phyloP scores from a whole-genome alignment of 2,888 invertebrate genomes.

The Chelonus formosanus region DNA sequence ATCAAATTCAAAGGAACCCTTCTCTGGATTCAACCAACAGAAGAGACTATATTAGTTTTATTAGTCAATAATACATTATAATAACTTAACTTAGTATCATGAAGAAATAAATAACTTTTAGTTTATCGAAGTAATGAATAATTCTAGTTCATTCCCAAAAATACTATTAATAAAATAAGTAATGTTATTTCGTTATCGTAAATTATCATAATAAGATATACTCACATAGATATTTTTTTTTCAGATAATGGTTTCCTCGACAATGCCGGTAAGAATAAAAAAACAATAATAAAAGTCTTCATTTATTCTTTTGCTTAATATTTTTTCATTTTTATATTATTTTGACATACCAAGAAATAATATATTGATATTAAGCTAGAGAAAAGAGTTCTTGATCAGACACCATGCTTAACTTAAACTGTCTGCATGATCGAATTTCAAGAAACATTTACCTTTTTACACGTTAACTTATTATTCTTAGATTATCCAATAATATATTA shows the following conservation, averaged over 20 bases:
- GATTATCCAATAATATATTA: background rate
- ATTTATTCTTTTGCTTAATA: constrained; percentile 40
- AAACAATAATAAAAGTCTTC: constrained; percentile 12
- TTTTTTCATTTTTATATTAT: constrained; percentile 42
- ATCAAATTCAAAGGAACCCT: too few species aligned
- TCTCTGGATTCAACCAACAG: too few species aligned
- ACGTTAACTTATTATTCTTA: background rate
- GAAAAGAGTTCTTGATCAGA: constrained; percentile 57
- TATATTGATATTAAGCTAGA: constrained; percentile 43
- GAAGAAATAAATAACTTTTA: too few species aligned
- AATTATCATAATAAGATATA: background rate
- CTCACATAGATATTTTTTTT: constrained; percentile 40
- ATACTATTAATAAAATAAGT: too few species aligned
- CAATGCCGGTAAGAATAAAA: constrained; percentile 58
- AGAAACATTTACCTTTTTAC: constrained; percentile 46
- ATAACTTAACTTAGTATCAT: too few species aligned
- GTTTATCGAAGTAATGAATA: too few species aligned
- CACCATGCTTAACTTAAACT: constrained; percentile 51
- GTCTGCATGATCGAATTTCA: constrained; percentile 55
- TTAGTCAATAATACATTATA: too few species aligned
- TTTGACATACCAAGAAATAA: background rate
- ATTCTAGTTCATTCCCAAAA: too few species aligned
- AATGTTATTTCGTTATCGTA: too few species aligned
- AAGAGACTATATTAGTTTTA: too few species aligned
- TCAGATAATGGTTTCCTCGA: constrained; percentile 63